Percentiles rank a stretch among this genome's conserved stretches.
Conservation (phyloP, 2,888 invertebrate genomes). For the Ceriagrion tenellum region DNA sequence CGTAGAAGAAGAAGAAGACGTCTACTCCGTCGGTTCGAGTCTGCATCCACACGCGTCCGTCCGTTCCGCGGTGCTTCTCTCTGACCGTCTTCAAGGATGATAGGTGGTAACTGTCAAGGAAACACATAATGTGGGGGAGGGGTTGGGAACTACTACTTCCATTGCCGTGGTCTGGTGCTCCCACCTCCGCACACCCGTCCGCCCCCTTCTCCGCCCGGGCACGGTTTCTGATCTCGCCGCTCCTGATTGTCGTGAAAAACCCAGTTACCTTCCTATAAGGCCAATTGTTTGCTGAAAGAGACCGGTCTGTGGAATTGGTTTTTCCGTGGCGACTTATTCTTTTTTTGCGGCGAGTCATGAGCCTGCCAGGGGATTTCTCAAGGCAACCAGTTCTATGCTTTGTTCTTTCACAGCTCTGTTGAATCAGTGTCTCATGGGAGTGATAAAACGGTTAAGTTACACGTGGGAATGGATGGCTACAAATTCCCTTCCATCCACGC, state of each 20-base stretch:
- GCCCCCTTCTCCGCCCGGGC: not conserved
- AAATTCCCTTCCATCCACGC: too few relatives aligned
- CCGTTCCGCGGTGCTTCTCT: not conserved
- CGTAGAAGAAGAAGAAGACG: not conserved
- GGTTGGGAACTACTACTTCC: not conserved
- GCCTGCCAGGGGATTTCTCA: too few relatives aligned
- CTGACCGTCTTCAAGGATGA: not conserved
- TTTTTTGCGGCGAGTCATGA: too few relatives aligned
- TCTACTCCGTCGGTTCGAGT: slow-evolving; percentile 13
- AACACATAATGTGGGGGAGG: not conserved
- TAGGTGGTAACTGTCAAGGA: slow-evolving; percentile 17
- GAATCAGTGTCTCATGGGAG: too few relatives aligned
- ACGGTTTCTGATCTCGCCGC: not conserved
- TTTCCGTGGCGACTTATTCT: too few relatives aligned
- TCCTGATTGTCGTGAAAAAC: not conserved
- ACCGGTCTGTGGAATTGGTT: too few relatives aligned
- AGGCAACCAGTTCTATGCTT: too few relatives aligned
- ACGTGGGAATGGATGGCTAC: too few relatives aligned
- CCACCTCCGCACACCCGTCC: not conserved
- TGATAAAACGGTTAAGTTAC: too few relatives aligned
- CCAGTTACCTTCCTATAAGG: not conserved
- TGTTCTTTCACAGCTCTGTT: too few relatives aligned
- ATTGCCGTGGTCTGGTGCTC: not conserved
- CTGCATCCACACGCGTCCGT: not conserved
- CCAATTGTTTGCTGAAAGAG: too few relatives aligned